Percentiles rank a stretch among this genome's conserved stretches.
Evolutionary conservation across 1,140 invertebrate species (phyloP).

Genomic region (Stegodyphus dumicola): DNA sequence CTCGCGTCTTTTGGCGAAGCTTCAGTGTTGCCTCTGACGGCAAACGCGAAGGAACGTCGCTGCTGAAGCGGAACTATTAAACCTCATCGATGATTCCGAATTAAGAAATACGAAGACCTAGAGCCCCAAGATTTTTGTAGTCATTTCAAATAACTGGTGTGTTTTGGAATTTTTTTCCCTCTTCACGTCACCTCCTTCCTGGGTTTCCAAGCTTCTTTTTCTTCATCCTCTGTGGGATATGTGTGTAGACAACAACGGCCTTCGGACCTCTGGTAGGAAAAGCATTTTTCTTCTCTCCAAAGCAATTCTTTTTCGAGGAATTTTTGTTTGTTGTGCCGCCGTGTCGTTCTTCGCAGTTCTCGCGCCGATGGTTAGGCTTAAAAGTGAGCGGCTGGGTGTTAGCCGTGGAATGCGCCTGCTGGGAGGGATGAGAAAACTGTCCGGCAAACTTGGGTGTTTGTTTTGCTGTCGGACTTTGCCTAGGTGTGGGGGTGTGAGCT

Average conservation of each 20-base stretch:
- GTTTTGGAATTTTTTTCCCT: not conserved
- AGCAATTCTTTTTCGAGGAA: not conserved
- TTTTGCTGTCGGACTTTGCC: too few relatives aligned
- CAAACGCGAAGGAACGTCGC: not conserved
- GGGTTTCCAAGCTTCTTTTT: not conserved
- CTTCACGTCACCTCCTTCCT: not conserved
- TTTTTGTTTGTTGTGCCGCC: not conserved
- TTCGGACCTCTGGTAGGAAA: conserved; percentile 28
- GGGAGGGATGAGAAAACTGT: too few relatives aligned
- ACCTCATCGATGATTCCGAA: not conserved
- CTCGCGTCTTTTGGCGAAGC: not conserved
- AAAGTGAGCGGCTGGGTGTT: not conserved
- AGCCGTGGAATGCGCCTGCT: too few relatives aligned
- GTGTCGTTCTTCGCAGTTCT: not conserved
- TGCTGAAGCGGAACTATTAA: too few relatives aligned
- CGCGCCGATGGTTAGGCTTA: not conserved
- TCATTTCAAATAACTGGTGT: too few relatives aligned
- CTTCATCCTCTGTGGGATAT: conserved; percentile 21
- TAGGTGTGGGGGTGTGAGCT: too few relatives aligned
- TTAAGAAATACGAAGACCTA: too few relatives aligned
- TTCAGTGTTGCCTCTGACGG: not conserved
- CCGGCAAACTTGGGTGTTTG: too few relatives aligned
- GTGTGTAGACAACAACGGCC: conserved; percentile 12
- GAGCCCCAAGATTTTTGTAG: too few relatives aligned
- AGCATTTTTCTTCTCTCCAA: not conserved